These are phyloP conservation scores for Drosophila pseudotalamancana DNA, from an alignment of 2,888 invertebrate species.

Conservation along the genomic window DNA sequence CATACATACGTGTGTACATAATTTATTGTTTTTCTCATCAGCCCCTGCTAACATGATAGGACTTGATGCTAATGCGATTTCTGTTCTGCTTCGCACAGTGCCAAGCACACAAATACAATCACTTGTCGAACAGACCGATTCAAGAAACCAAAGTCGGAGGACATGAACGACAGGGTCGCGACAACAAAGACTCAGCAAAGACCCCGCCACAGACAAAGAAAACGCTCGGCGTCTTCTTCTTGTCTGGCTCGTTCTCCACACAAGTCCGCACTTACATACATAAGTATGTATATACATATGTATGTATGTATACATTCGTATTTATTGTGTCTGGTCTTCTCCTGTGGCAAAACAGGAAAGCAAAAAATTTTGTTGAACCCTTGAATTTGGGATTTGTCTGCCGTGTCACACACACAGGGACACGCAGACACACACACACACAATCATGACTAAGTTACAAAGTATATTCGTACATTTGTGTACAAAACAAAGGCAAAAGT, in stretches of 20 bases:
- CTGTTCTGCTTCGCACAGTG: constrained; percentile 3
- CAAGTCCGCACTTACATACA: background rate
- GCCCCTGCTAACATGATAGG: constrained; percentile 51
- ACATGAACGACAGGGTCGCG: constrained; percentile 21
- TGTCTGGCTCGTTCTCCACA: constrained; percentile 40
- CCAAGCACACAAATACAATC: constrained; percentile 24
- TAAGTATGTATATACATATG: background rate
- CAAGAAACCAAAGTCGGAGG: constrained; percentile 49
- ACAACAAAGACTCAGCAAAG: constrained; percentile 50
- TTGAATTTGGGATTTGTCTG: constrained; percentile 42
- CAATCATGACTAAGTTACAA: background rate
- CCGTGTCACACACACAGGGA: background rate
- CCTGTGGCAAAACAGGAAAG: constrained; percentile 65
- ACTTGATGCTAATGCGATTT: constrained; percentile 26
- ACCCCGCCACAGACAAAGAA: constrained; percentile 44
- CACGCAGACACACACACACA: constrained; percentile 2
- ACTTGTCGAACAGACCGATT: constrained; percentile 36
- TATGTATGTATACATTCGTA: background rate
- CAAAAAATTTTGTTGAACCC: constrained; percentile 63
- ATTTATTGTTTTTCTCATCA: constrained; percentile 13
- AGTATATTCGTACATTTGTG: no score
- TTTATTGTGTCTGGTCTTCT: constrained; percentile 36
- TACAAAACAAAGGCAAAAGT: no score
- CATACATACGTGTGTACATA: background rate
- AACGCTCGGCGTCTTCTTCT: constrained; percentile 35